Conservation (phyloP, 2,888 invertebrate species). For the Tyria jacobaeae region DNA sequence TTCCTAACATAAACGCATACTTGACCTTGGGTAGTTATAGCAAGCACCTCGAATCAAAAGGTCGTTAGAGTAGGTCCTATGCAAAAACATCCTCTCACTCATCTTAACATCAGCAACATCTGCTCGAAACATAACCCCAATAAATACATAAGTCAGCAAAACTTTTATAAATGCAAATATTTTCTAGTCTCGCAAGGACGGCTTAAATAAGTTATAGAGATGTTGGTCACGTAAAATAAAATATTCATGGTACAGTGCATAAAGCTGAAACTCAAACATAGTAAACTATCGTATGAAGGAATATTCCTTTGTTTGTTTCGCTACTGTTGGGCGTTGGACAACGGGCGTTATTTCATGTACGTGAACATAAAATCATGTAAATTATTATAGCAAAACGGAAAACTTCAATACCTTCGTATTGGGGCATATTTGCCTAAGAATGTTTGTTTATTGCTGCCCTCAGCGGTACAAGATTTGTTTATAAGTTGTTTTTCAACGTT, state of each 20-base stretch:
- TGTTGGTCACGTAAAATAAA: conserved; percentile 54
- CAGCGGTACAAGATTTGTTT: conserved; percentile 31
- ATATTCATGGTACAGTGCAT: conserved; percentile 53
- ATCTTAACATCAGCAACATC: conserved; percentile 19
- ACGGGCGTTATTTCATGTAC: conserved; percentile 37
- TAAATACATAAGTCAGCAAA: conserved; percentile 36
- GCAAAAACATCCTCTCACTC: conserved; percentile 14
- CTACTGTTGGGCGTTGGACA: conserved; percentile 34
- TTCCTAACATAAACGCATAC: neutral
- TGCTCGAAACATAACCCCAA: conserved; percentile 17
- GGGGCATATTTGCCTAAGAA: conserved; percentile 25
- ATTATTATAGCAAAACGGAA: conserved; percentile 41
- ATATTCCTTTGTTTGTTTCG: conserved; percentile 50
- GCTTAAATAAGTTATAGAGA: conserved; percentile 47
- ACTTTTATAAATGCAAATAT: conserved; percentile 42
- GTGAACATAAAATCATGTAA: conserved; percentile 47
- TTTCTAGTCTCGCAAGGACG: conserved; percentile 35
- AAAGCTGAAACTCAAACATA: conserved; percentile 42
- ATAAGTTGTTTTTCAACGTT: conserved; percentile 27
- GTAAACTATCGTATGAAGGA: conserved; percentile 47
- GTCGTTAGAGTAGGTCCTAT: conserved; percentile 16
- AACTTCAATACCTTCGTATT: conserved; percentile 46
- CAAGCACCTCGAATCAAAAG: conserved; percentile 16
- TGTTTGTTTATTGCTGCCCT: conserved; percentile 38
- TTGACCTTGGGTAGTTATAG: neutral